Conservation (phyloP, 2,797 vertebrate genomes). For the Protosalanx chinensis region DNA sequence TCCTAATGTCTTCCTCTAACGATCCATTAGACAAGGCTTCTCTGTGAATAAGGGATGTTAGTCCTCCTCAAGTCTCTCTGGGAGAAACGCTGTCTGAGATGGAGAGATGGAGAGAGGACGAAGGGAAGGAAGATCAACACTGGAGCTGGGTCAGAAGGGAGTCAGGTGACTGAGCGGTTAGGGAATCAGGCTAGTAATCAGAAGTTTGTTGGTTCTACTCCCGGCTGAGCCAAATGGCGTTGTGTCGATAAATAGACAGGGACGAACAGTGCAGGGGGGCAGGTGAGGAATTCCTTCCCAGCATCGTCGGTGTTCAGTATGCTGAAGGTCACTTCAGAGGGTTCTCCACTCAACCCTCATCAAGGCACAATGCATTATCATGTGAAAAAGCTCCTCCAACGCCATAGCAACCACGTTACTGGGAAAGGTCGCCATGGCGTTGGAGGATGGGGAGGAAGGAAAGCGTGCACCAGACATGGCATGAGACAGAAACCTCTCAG, state of each 20-base stretch:
- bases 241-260: no score
- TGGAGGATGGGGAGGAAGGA: constrained; percentile 13
- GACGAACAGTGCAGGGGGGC: constrained; percentile 13
- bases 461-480: constrained; percentile 24
- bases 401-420: constrained; percentile 70
- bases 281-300: no score
- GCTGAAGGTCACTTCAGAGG: constrained; percentile 41
- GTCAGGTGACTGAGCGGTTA: no score
- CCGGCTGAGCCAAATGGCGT: no score
- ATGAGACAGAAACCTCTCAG: constrained; percentile 35
- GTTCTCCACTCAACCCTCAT: constrained; percentile 56
- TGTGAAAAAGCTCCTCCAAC: constrained; percentile 58
- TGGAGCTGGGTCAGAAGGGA: neutral
- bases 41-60: no score
- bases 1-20: neutral
- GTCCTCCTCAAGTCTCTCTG: neutral
- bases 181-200: no score
- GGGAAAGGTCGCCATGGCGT: constrained; percentile 45
- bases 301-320: constrained; percentile 45
- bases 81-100: neutral
- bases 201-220: no score
- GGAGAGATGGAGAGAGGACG: neutral
- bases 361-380: constrained; percentile 58
- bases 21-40: neutral
- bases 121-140: neutral